Conservation (phyloP, 1,140 invertebrate species). For the Phocides pigmalion region DNA sequence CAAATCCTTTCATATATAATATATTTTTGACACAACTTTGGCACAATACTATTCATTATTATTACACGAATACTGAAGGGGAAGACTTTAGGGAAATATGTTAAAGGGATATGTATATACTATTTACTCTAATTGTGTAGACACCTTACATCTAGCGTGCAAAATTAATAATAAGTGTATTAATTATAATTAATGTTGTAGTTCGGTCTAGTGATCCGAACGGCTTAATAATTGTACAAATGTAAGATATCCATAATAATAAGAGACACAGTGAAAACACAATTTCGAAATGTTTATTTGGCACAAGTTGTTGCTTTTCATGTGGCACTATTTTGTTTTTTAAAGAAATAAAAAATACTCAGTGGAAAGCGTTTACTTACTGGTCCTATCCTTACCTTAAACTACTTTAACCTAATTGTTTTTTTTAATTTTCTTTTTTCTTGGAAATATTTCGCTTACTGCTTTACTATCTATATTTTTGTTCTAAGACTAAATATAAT, state of each 20-base stretch:
- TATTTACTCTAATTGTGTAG: conserved; percentile 63
- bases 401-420: conserved; percentile 68
- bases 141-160: conserved; percentile 73
- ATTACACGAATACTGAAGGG: conserved; percentile 68
- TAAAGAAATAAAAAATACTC: conserved; percentile 51
- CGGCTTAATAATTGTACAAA: conserved; percentile 15
- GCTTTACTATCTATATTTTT: conserved; percentile 70
- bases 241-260: conserved; percentile 1
- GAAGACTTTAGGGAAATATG: conserved; percentile 77
- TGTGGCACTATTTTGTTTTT: conserved; percentile 63
- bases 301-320: conserved; percentile 60
- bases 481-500: conserved; percentile 75
- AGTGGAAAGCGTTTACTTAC: conserved; percentile 64
- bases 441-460: conserved; percentile 73
- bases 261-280: conserved; percentile 10
- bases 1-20: conserved; percentile 47
- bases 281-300: conserved; percentile 49
- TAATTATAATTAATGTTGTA: conserved; percentile 42
- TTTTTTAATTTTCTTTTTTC: conserved; percentile 67
- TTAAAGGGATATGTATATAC: conserved; percentile 73
- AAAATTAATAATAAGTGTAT: conserved; percentile 68
- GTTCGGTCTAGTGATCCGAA: conserved; percentile 2
- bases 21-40: conserved; percentile 70
- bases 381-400: conserved; percentile 78
- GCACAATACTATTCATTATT: conserved; percentile 62